Evolutionary conservation across 2,888 invertebrate genomes (phyloP).

Genomic region (Smittia sp.): DNA sequence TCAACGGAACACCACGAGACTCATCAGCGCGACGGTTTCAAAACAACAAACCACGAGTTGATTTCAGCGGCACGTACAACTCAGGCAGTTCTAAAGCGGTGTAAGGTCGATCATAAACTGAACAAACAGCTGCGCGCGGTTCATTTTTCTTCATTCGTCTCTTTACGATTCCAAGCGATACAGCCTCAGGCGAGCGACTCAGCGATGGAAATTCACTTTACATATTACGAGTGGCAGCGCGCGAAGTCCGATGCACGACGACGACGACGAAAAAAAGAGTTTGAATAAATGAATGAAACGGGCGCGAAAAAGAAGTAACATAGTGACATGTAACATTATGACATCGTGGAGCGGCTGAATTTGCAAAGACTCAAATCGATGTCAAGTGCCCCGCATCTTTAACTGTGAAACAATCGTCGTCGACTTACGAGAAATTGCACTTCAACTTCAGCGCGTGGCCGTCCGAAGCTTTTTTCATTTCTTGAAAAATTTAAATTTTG

Average conservation of each 20-base stretch:
- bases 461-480: too few relatives aligned
- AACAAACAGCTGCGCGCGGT: slow-evolving; percentile 34
- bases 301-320: neutral
- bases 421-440: neutral
- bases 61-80: neutral
- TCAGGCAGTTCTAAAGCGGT: slow-evolving; percentile 33
- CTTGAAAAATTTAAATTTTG: too few relatives aligned
- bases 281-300: neutral
- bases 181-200: slow-evolving; percentile 23
- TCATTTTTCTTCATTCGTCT: slow-evolving; percentile 30
- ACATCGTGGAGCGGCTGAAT: neutral
- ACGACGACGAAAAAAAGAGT: slow-evolving; percentile 5
- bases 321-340: neutral
- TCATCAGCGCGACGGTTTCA: neutral
- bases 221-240: neutral
- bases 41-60: slow-evolving; percentile 4
- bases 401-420: neutral
- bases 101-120: slow-evolving; percentile 40
- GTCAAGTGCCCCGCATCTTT: neutral
- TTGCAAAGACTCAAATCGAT: neutral
- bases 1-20: neutral
- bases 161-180: neutral
- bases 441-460: neutral
- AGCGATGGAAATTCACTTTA: neutral
- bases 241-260: slow-evolving; percentile 1